Percentiles rank a stretch among this genome's conserved stretches.
Conservation (phyloP, 2,113 vertebrate genomes). For the Cochlearius cochlearius region DNA sequence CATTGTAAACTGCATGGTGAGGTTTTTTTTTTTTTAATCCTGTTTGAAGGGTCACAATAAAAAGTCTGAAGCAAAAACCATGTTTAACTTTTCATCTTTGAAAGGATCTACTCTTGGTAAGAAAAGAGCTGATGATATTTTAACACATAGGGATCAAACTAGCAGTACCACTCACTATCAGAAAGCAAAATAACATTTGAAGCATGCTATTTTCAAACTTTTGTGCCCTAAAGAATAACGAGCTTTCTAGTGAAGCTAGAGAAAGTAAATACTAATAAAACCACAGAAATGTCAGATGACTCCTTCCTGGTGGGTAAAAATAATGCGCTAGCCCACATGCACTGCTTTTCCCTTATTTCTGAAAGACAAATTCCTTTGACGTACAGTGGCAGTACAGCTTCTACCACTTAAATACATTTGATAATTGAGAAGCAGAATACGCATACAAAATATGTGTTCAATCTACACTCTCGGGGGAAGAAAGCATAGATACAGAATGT, state of each 20-base stretch:
- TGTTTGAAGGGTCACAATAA: constrained; percentile 29
- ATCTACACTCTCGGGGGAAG: neutral
- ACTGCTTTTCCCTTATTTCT: neutral
- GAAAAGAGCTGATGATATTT: constrained; percentile 1
- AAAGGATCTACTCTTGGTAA: neutral
- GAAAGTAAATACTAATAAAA: neutral
- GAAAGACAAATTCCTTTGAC: neutral
- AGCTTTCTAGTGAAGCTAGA: neutral
- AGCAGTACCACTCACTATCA: neutral
- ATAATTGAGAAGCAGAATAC: neutral
- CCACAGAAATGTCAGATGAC: neutral
- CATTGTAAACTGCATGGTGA: neutral
- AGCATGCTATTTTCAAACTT: constrained; percentile 8
- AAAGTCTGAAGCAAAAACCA: neutral
- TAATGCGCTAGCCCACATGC: neutral
- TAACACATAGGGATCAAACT: constrained; percentile 19
- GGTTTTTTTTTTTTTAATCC: neutral
- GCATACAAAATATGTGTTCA: neutral
- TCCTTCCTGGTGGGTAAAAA: neutral
- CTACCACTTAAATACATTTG: neutral
- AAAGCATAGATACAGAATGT: neutral
- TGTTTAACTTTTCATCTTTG: constrained; percentile 16
- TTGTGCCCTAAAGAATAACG: neutral
- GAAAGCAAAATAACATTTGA: constrained; percentile 22
- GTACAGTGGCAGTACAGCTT: neutral